Evolutionary conservation across 2,797 vertebrate species (phyloP), one percentile per base, ranked within the genome.

Genomic region (Xiphophorus birchmanni): DNA sequence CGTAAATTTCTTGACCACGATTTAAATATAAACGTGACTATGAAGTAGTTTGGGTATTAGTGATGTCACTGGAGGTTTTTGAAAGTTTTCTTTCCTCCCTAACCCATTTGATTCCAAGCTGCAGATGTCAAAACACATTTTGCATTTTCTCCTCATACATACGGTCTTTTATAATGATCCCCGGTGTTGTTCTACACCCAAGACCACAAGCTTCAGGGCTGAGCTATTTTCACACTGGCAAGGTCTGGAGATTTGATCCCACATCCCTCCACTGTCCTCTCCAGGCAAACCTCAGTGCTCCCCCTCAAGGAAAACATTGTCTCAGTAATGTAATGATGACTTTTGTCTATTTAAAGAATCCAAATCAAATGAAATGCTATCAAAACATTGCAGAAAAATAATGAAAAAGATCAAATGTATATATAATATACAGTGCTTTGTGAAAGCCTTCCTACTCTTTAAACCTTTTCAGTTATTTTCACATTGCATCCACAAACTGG

Each of bases 201-300:
- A 82, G 77, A 95, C 94, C 94, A 84, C 94, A 92, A 89, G 87
- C 91, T 94, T 90, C 90, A 93, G 92, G 87, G 86, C 84, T 90
- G 91, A 89, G 94, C 94, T 96, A 96, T 96, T 96, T 96, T 96
- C 93, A 95, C 94, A 93, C 93, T 91, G 92, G 91, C 32, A 90
- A 93, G 89, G 92, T 92, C 90, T 91, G 87, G 91, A 90, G 90
- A 91, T 91, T 88, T 91, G 83, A 93, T 91, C 94, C 94, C 95
- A 95, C 96, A 95, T 95, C 94, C 95, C 94, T 93, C 86, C 92
- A 88, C 94, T 93, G 90, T 93, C 88, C 90, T 87, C 88, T 88
- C 89, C 89, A 90, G 84, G 87, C 92, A 93, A 93, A 94, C 95
- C 94, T 94, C 93, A 93, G 78, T 85, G 90, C 85, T 91, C 93